phyloP scores from a whole-genome alignment of 2,113 vertebrate species.

The Vulpes lagopus region DNA sequence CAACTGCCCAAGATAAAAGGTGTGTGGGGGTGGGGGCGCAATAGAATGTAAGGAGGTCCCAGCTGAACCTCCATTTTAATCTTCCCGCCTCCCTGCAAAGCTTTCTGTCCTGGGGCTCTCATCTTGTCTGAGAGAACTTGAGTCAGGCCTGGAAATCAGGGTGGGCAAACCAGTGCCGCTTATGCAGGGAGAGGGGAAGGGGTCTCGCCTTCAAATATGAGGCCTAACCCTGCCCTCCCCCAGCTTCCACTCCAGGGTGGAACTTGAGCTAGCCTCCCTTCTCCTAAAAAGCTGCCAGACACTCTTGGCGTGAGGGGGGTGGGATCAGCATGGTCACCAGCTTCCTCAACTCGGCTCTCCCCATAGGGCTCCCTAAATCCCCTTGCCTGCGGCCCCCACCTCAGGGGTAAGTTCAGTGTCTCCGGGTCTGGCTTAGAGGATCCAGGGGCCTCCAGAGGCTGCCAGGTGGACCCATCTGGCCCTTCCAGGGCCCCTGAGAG shows the following conservation, averaged over 20 bases:
- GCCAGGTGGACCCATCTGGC: not conserved
- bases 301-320: not conserved
- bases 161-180: not conserved
- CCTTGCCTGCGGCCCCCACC: not conserved
- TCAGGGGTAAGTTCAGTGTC: not conserved
- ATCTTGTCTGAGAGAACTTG: not conserved
- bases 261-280: not conserved
- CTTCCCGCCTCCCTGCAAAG: not conserved
- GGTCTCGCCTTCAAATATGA: not conserved
- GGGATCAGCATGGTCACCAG: not conserved
- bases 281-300: not conserved
- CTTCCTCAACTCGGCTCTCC: not conserved
- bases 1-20: not conserved
- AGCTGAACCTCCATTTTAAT: not conserved
- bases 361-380: not conserved
- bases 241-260: not conserved
- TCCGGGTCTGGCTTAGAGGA: not conserved
- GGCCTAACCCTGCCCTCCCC: not conserved
- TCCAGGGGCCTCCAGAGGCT: not conserved
- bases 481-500: no score
- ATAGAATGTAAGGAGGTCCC: not conserved
- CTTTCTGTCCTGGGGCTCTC: not conserved
- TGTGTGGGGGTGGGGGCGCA: rapidly evolving
- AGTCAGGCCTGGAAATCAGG: not conserved
- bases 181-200: not conserved